Base-by-base conservation (phyloP, 2,888 invertebrate species). In the Philereme transversata region DNA sequence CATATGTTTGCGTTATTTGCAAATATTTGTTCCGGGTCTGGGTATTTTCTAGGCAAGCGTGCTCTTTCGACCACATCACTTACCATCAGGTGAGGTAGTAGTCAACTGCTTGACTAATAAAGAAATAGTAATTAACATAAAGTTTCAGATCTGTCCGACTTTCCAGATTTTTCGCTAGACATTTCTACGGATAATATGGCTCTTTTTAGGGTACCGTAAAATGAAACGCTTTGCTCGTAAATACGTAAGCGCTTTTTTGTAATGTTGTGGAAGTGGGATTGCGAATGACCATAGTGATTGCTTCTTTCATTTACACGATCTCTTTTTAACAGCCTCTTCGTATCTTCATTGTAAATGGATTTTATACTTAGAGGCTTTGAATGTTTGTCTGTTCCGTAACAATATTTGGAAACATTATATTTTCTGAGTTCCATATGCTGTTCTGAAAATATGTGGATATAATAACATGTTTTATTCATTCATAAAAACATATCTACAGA, bases 181-280 rank as follows among this genome's bases (percentile, higher is more conserved):
- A 46, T 34, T 59, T 34, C 56, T 60, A 51, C 57, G 58, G 56
- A 47, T 62, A 67, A 64, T 64, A 62, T 63, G 64, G 60, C 63
- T 61, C 48, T 52, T 67, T 70, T 68, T 65, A 67, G 70, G 65
- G 70, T 70, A 65, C 70, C 54, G 68, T 68, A 61, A 67, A 68
- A 62, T 55, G 62, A 11, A 54, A 67, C 62, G 65, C 64, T 68
- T 67, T 50, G 56, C 47, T 62, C 59, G 59, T 65, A 65, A 65
- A 65, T 68, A 60, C 57, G 62, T 57, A 62, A 58, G 51, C 64
- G 59, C 48, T 65, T 63, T 22, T 59, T 64, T 66, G 62, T 64
- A 55, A 64, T 60, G 60, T 51, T 57, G 47, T 46, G 40, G 38
- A 60, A 64, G 56, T 63, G 62, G 64, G 59, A 61, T 60, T 54